These are phyloP conservation scores for Intellagama lesueurii DNA, from an alignment of 2,797 vertebrate genomes.

Conservation along the genomic window DNA sequence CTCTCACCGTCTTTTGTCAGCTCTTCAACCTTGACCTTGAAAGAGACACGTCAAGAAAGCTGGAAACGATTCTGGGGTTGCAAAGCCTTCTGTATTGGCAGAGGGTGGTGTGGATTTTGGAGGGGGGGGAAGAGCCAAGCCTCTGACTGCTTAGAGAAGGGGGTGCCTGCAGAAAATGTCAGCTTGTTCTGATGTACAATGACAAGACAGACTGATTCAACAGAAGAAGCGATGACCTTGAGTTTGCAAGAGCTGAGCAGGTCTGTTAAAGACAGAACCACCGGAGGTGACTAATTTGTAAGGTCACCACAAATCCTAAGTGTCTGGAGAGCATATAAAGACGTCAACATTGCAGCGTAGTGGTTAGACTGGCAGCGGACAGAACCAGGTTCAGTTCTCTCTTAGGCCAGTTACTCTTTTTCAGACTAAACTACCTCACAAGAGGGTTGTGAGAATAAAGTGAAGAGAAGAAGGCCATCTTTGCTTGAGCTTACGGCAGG, in stretches of 20 bases:
- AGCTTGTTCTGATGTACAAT: accelerated
- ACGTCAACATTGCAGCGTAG: too few species aligned
- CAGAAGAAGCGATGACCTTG: too few species aligned
- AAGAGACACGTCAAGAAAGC: not conserved
- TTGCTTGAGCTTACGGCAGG: too few species aligned
- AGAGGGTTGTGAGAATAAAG: not conserved
- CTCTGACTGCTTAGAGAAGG: not conserved
- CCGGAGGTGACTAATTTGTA: too few species aligned
- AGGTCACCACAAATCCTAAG: too few species aligned
- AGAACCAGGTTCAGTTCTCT: not conserved
- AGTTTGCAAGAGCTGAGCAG: too few species aligned
- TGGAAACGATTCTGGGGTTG: not conserved
- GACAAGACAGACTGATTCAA: too few species aligned
- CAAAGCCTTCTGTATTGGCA: not conserved
- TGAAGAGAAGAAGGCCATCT: not conserved
- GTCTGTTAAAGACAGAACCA: too few species aligned
- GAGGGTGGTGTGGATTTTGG: not conserved
- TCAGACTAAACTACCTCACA: not conserved
- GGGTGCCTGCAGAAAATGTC: not conserved
- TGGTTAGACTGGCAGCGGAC: too few species aligned
- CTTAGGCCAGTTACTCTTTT: not conserved
- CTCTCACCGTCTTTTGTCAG: constrained; percentile 59
- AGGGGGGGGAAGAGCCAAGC: constrained; percentile 1
- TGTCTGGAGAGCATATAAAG: too few species aligned
- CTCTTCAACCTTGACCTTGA: not conserved